Conservation (phyloP, 2,113 vertebrate species). For the Nothoprocta pentlandii region DNA sequence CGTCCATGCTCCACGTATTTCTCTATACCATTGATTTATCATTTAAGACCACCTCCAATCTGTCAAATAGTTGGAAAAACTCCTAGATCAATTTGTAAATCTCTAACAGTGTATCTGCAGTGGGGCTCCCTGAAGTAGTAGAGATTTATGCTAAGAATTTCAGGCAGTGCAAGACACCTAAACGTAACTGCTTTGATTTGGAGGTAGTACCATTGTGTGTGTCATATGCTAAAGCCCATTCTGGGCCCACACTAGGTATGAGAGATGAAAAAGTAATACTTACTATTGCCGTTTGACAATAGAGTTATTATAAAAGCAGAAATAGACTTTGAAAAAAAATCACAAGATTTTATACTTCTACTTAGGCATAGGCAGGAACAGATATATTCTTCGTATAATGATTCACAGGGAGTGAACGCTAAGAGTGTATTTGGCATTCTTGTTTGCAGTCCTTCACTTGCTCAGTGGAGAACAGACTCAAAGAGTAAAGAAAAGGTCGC, state of each 20-base stretch:
- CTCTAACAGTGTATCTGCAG: not conserved
- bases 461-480: conserved; percentile 6
- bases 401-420: not conserved
- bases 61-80: not conserved
- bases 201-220: not conserved
- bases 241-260: not conserved
- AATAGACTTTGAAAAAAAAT: not conserved
- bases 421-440: not conserved
- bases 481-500: conserved; percentile 63
- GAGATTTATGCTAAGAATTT: not conserved
- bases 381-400: not conserved
- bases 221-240: not conserved
- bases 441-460: conserved; percentile 40
- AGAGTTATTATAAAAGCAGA: not conserved
- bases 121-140: not conserved
- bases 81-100: not conserved
- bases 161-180: not conserved
- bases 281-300: not conserved
- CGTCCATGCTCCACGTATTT: not conserved
- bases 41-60: not conserved
- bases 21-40: not conserved
- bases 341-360: not conserved
- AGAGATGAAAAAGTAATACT: not conserved
- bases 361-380: not conserved
- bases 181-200: not conserved